phyloP scores from a whole-genome alignment of 1,140 invertebrate genomes.

The Drosophila kikkawai region DNA sequence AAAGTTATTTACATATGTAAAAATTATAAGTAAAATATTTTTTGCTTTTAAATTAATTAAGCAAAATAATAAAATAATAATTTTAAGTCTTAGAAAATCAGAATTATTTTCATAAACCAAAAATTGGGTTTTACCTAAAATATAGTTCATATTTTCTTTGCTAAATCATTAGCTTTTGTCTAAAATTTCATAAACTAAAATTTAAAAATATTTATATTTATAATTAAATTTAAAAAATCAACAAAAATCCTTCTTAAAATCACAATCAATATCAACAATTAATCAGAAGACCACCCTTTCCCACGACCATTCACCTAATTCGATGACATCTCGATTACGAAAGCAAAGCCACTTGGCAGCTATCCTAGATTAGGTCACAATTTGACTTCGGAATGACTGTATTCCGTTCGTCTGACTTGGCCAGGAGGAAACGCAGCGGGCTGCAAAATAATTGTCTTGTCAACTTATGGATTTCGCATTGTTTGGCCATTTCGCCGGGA shows the following conservation, averaged over 20 bases:
- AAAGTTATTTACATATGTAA: too few species aligned
- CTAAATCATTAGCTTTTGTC: too few species aligned
- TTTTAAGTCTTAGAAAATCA: too few species aligned
- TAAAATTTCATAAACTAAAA: too few species aligned
- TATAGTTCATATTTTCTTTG: too few species aligned
- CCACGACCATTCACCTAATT: not conserved
- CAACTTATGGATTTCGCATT: constrained; percentile 52
- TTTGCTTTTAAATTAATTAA: too few species aligned
- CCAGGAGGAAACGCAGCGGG: constrained; percentile 4
- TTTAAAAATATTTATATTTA: not conserved
- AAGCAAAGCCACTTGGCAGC: constrained; percentile 16
- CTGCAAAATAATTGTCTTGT: constrained; percentile 50
- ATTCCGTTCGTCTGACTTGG: not conserved
- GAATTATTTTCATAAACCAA: too few species aligned
- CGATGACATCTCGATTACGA: constrained; percentile 16
- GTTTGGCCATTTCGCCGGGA: constrained; percentile 39
- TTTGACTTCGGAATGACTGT: constrained; percentile 15
- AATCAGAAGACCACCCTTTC: not conserved
- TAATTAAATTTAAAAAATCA: not conserved
- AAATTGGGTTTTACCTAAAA: too few species aligned
- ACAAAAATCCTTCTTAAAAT: not conserved
- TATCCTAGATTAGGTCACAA: constrained; percentile 23
- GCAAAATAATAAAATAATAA: too few species aligned
- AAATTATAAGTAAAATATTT: too few species aligned
- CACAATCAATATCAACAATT: not conserved